phyloP scores from a whole-genome alignment of 2,888 invertebrate species.

The Trichacis sp. region DNA sequence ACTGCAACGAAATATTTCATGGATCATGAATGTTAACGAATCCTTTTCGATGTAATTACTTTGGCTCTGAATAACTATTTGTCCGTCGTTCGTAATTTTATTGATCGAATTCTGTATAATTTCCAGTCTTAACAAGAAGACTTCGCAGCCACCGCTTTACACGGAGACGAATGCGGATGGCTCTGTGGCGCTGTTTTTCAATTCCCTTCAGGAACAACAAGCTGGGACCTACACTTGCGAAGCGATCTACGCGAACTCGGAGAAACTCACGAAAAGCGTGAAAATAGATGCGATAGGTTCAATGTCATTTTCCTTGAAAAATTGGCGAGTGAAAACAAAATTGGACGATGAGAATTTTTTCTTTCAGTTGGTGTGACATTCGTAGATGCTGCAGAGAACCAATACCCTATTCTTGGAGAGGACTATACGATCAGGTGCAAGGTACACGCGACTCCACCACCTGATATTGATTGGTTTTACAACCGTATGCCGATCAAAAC shows the following conservation, averaged over 20 bases:
- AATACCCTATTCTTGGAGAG: conserved; percentile 82
- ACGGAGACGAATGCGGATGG: conserved; percentile 74
- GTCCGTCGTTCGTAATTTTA: background rate
- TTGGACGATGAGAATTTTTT: conserved; percentile 5
- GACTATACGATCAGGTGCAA: conserved; percentile 85
- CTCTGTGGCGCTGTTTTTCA: conserved; percentile 81
- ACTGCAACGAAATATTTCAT: background rate
- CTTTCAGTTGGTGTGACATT: conserved; percentile 85
- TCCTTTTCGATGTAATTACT: background rate
- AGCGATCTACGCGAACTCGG: conserved; percentile 82
- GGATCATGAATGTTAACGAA: background rate
- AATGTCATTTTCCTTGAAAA: too few species aligned
- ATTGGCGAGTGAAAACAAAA: too few species aligned
- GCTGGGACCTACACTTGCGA: conserved; percentile 86
- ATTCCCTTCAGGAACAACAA: conserved; percentile 80
- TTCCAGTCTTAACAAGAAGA: conserved; percentile 12
- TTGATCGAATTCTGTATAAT: background rate
- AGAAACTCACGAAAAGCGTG: conserved; percentile 76
- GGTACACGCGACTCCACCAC: conserved; percentile 86
- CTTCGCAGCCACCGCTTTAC: conserved; percentile 74
- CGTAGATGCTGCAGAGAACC: conserved; percentile 86
- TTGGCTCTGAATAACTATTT: background rate
- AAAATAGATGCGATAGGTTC: conserved; percentile 81
- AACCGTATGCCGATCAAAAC: conserved; percentile 79
- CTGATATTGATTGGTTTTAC: conserved; percentile 88